These are phyloP conservation scores for Carcinoscorpius rotundicauda DNA, from an alignment of 1,140 invertebrate species.

Conservation along the genomic window DNA sequence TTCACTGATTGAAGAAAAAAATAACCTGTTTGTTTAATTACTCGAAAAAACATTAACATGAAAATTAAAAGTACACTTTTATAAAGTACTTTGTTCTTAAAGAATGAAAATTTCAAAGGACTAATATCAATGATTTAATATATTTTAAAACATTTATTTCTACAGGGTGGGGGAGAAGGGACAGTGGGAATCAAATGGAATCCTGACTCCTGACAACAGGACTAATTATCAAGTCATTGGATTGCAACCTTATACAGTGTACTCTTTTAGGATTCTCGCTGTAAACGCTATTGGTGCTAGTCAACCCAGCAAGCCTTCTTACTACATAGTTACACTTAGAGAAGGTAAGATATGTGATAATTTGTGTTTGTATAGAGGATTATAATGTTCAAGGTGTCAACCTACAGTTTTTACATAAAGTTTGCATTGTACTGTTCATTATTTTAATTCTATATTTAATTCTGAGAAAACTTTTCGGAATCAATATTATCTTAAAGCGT, in stretches of 20 bases:
- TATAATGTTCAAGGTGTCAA: background rate
- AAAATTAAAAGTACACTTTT: no score
- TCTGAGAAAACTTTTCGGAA: no score
- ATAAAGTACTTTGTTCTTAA: no score
- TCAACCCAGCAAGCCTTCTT: constrained; percentile 53
- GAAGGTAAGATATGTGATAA: constrained; percentile 42
- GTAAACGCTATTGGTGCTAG: constrained; percentile 57
- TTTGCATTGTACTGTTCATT: background rate
- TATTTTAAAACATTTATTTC: background rate
- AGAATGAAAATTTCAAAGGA: no score
- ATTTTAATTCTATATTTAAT: no score
- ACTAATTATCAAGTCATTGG: constrained; percentile 44
- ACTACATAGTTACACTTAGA: constrained; percentile 59
- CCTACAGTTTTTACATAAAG: background rate
- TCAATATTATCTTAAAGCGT: no score
- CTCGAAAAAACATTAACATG: no score
- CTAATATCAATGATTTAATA: no score
- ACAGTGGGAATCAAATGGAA: constrained; percentile 32
- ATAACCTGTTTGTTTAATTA: no score
- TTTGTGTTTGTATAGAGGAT: background rate
- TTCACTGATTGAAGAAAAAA: no score
- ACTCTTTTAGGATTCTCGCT: constrained; percentile 58
- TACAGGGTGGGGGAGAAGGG: constrained; percentile 37
- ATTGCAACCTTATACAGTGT: constrained; percentile 56
- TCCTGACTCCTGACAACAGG: constrained; percentile 50